A percentile compares a stretch with the other conserved stretches of the same genome.
Conservation (phyloP, 1,140 invertebrate genomes). For the Plodia interpunctella region DNA sequence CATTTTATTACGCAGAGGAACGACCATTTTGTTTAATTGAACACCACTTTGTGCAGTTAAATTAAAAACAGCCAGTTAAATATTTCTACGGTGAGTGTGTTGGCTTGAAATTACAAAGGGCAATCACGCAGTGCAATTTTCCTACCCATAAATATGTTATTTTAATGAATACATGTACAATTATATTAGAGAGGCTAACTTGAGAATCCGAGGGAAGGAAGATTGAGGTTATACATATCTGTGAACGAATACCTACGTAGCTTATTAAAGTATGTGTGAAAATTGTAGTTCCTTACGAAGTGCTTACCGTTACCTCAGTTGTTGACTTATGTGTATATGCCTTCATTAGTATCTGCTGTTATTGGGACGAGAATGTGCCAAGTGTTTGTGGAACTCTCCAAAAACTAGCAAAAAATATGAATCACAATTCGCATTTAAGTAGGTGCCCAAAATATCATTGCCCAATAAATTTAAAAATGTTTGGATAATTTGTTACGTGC, state of each 20-base stretch:
- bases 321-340: constrained; percentile 25
- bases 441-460: constrained; percentile 23
- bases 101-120: constrained; percentile 18
- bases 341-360: constrained; percentile 27
- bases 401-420: constrained; percentile 9
- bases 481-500: constrained; percentile 22
- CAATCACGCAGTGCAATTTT: constrained; percentile 23
- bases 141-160: constrained; percentile 22
- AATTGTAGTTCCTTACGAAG: constrained; percentile 26
- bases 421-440: constrained; percentile 19
- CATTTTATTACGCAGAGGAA: constrained; percentile 14
- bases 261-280: constrained; percentile 30
- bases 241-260: constrained; percentile 6
- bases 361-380: constrained; percentile 21
- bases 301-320: constrained; percentile 25
- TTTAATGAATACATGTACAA: constrained; percentile 25
- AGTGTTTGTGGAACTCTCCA: constrained; percentile 22
- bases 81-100: constrained; percentile 8
- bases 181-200: constrained; percentile 8
- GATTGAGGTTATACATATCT: constrained; percentile 6
- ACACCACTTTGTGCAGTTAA: constrained; percentile 13
- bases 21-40: constrained; percentile 14
- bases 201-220: constrained; percentile 1
- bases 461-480: constrained; percentile 24
- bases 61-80: constrained; percentile 20